Evolutionary conservation across 2,797 vertebrate species (phyloP).

Genomic region (Amphiprion clarkii): DNA sequence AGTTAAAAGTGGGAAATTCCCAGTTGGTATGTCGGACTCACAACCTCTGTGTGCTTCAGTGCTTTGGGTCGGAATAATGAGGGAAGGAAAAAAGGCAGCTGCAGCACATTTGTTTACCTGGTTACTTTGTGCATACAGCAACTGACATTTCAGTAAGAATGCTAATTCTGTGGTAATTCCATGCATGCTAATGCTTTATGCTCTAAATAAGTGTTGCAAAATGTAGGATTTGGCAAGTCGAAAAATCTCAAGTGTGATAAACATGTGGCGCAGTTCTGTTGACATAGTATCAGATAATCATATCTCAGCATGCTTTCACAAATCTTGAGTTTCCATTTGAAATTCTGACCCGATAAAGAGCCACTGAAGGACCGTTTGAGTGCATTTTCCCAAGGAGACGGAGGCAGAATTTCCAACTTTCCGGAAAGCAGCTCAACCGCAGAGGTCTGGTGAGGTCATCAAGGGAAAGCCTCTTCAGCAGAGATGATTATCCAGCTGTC

Average conservation of each 20-base stretch:
- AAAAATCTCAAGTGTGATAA: background rate
- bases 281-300: background rate
- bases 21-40: constrained; percentile 33
- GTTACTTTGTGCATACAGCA: constrained; percentile 1
- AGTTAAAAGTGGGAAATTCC: constrained; percentile 38
- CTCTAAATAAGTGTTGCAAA: too few relatives aligned
- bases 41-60: constrained; percentile 13
- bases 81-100: constrained; percentile 16
- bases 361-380: background rate
- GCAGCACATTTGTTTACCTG: constrained; percentile 27
- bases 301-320: background rate
- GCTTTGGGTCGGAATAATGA: constrained; percentile 11
- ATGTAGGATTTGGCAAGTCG: background rate
- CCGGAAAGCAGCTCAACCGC: background rate
- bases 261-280: too few relatives aligned
- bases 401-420: background rate
- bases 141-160: background rate
- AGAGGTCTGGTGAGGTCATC: constrained; percentile 46
- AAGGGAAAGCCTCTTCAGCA: constrained; percentile 32
- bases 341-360: background rate
- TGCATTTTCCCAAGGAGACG: background rate
- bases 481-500: constrained; percentile 69
- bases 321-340: constrained; percentile 8
- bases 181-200: background rate
- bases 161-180: too few relatives aligned